Evolutionary conservation across 2,797 vertebrate species (phyloP), one percentile per base, ranked within the genome.

Genomic region (Glossophaga mutica): DNA sequence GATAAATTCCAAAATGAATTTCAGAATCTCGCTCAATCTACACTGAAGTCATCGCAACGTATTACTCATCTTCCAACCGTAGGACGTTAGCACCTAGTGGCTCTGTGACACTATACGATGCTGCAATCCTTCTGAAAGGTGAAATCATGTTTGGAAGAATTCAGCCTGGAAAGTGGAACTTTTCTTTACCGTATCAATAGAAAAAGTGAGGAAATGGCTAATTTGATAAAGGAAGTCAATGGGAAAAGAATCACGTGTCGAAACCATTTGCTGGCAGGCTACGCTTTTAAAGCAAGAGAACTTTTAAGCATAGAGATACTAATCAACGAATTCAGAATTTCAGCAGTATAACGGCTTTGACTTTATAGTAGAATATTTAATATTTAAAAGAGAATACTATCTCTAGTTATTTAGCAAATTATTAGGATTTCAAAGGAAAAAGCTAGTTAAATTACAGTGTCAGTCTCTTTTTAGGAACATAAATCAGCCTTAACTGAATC

Each of bases 361-460:
- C 32, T 50, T 90, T 76, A 55, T n/a, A 86, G 26, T 6, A 90
- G 34, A 94, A 39, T 90, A 83, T 74, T 79, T 37, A 74, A 8
- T 70, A 74, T 48, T 79, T 62, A 44, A 73, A 83, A 24, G 48
- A 89, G 24, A 87, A 50, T 9, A 46, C 37, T 79, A n/a, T 89
- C 88, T 48, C 79, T 74, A 85, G 24, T 70, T 79, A 87, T 50
- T 84, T 79, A 86, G 76, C 57, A 87, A 83, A 93, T 73, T 70
- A 24, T 84, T 79, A 46, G 24, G 5, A 88, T 96, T 84, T 94
- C 65, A 93, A 34, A 50, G 46, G 9, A 39, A 50, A 91, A 82
- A 90, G 24, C 59, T 73, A 67, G 32, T 65, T 90, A 70, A 87
- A 39, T 88, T 65, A 76, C 34, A 79, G 6, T 67, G 9, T 67